Base-by-base conservation (phyloP, 2,888 invertebrate species). In the Bellardia pandia region DNA sequence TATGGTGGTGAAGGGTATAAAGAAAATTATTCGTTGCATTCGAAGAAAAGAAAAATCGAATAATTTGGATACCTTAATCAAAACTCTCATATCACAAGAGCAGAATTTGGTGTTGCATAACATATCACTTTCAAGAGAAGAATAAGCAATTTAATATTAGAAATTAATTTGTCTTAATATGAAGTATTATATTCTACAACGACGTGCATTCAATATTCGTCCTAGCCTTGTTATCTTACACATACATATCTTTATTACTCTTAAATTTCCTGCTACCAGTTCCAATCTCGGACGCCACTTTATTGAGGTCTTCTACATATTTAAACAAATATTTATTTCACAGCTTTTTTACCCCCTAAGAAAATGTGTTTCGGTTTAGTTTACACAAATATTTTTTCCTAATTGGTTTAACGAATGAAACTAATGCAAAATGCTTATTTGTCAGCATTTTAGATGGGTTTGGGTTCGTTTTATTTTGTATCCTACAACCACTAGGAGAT, bases 361-460 rank as follows among this genome's bases (percentile, higher is more conserved):
- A 23, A 37, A 76, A 76, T 82, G 42, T 76, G 51, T 76, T 69
- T 69, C 51, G 60, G 60, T 60, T 76, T 60, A 53, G 69, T 48
- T 69, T 76, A 48, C 62, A 69, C 64, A 45, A 58, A 48, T 40
- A 64, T 45, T 37, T 33, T 60, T 75, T 16, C 11, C 53, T 53
- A 8, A 37, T 53, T 7, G 56, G n/a, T 58, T 45, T 60, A 6
- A 6, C 51, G 30, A 51, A 71, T 14, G 11, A 40, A 64, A 66
- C 64, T n/a, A 69, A 33, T 3, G 23, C 42, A 76, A 76, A 72
- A 66, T 76, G 81, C 76, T 85, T 80, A 80, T 77, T 77, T 77
- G 81, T 80, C 80, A 77, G 76, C 77, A 68, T 60, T 62, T 82
- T 80, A 60, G 51, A 72, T 76, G 64, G 23, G 23, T 45, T 56